A percentile compares a stretch with the other conserved stretches of the same genome.
These are phyloP conservation scores for Botrylloides violaceus DNA, from an alignment of 23 tunicate species.

Conservation along the genomic window DNA sequence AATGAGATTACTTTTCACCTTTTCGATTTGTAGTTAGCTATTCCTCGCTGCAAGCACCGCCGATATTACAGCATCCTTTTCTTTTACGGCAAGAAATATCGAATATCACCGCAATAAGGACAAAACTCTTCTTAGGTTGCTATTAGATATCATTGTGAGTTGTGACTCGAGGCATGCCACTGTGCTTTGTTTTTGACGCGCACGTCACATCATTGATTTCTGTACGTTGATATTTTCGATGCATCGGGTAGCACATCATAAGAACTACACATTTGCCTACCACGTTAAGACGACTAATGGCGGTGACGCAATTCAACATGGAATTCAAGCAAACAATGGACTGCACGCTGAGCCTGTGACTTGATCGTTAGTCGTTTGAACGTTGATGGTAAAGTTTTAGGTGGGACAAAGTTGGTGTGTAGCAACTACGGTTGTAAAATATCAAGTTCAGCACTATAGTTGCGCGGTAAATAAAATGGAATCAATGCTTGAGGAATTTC, in stretches of 20 bases:
- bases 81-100: no score
- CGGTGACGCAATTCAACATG: conserved; percentile 12
- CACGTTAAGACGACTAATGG: conserved; percentile 2
- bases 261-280: background rate
- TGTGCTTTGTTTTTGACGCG: background rate
- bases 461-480: background rate
- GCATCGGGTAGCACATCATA: background rate
- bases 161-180: background rate
- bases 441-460: background rate
- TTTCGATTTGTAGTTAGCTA: no score
- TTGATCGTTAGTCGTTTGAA: background rate
- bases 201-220: background rate
- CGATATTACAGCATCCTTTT: no score
- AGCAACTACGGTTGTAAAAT: background rate
- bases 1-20: no score
- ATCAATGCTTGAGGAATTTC: no score
- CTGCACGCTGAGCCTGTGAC: conserved; percentile 32
- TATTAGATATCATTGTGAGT: no score
- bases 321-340: background rate
- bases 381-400: background rate
- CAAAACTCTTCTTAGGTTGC: no score
- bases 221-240: background rate
- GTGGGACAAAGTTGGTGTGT: background rate
- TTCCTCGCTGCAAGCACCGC: no score
- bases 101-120: no score